These are phyloP conservation scores for Dione vanillae DNA, from an alignment of 2,888 invertebrate genomes.

Conservation along the genomic window DNA sequence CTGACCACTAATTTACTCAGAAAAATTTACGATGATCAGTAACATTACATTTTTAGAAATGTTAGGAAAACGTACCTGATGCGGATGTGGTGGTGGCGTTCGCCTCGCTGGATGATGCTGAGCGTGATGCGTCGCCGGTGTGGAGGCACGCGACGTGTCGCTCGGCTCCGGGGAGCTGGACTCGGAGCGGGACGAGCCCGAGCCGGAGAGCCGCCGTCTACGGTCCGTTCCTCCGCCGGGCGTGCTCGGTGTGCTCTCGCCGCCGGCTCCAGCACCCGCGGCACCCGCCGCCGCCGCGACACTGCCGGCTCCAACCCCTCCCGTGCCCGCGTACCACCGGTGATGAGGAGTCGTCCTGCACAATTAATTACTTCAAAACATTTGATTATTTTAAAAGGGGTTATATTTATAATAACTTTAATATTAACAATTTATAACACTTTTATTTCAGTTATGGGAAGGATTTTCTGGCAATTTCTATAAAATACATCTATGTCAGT, in stretches of 20 bases:
- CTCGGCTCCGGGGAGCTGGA: constrained; percentile 85
- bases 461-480: too few species aligned
- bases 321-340: constrained; percentile 78
- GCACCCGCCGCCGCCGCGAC: constrained; percentile 61
- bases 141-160: constrained; percentile 85
- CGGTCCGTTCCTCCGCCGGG: constrained; percentile 77
- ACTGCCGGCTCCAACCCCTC: constrained; percentile 54
- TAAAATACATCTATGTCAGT: too few species aligned
- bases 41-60: too few species aligned
- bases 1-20: too few species aligned
- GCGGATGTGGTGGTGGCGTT: constrained; percentile 57
- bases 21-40: too few species aligned
- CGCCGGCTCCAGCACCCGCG: constrained; percentile 58
- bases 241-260: constrained; percentile 73
- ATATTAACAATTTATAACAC: too few species aligned
- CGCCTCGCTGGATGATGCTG: constrained; percentile 61
- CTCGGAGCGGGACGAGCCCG: constrained; percentile 80
- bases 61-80: constrained; percentile 41
- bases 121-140: constrained; percentile 75
- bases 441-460: too few species aligned
- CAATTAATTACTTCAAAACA: constrained; percentile 30
- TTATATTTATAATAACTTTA: too few species aligned
- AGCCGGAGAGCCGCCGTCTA: constrained; percentile 81
- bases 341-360: constrained; percentile 71
- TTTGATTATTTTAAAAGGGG: background rate